Percentiles rank a stretch among this genome's conserved stretches.
Evolutionary conservation across 2,113 vertebrate species (phyloP).

Genomic region (Dolichallabes microphthalmus): DNA sequence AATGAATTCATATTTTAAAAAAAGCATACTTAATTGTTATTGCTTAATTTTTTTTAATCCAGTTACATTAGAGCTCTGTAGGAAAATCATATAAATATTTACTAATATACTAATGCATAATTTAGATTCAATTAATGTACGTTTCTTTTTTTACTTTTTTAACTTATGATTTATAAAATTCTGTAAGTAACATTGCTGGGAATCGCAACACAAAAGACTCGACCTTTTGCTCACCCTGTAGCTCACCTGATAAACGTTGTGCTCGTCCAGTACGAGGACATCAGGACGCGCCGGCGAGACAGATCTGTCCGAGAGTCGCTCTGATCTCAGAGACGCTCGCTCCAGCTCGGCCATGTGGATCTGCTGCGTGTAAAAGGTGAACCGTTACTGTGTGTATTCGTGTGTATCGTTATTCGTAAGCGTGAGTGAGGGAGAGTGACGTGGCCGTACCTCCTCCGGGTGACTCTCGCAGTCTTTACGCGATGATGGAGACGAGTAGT

Average conservation of each 20-base stretch:
- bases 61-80: neutral
- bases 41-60: neutral
- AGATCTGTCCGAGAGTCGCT: slow-evolving; percentile 87
- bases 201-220: too few relatives aligned
- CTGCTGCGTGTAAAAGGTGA: slow-evolving; percentile 66
- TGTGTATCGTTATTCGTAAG: neutral
- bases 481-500: slow-evolving; percentile 90
- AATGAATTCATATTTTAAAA: neutral
- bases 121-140: neutral
- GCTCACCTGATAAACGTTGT: slow-evolving; percentile 72
- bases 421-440: neutral
- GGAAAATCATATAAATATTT: neutral
- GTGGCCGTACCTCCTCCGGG: slow-evolving; percentile 85
- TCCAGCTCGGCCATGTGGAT: slow-evolving; percentile 96
- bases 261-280: slow-evolving; percentile 87
- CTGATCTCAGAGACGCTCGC: slow-evolving; percentile 86
- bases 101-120: too few relatives aligned
- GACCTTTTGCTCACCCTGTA: neutral
- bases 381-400: slow-evolving; percentile 42
- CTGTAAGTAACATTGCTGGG: neutral
- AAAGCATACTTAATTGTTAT: neutral
- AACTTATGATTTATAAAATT: neutral
- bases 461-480: slow-evolving; percentile 88
- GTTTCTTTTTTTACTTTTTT: neutral
- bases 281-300: slow-evolving; percentile 88